Conservation (phyloP, 2,888 invertebrate species). For the Itoplectis maculator region DNA sequence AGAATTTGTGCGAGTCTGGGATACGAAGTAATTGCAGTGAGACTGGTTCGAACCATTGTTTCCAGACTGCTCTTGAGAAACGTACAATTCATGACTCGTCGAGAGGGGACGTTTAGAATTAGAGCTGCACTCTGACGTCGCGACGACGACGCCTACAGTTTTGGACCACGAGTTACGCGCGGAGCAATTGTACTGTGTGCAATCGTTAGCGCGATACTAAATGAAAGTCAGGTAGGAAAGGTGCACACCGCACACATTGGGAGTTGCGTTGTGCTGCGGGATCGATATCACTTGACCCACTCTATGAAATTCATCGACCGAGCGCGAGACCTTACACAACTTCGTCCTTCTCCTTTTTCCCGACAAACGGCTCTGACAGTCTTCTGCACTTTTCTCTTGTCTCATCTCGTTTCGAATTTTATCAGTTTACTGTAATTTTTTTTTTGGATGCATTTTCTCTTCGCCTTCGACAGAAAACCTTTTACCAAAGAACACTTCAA, state of each 20-base stretch:
- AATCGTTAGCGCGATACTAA: slow-evolving; percentile 3
- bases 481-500: too few species aligned
- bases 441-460: too few species aligned
- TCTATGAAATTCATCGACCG: slow-evolving; percentile 67
- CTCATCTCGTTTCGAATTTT: neutral
- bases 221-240: neutral
- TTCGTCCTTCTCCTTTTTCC: slow-evolving; percentile 57
- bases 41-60: slow-evolving; percentile 2
- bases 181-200: neutral
- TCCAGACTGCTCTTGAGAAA: neutral
- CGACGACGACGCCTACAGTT: too few species aligned
- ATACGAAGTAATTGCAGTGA: neutral
- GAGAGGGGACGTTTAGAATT: neutral
- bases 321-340: slow-evolving; percentile 34
- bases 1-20: neutral
- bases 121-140: slow-evolving; percentile 24
- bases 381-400: neutral
- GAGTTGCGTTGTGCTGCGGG: slow-evolving; percentile 49
- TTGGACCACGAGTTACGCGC: too few species aligned
- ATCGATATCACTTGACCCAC: slow-evolving; percentile 80
- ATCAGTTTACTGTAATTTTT: neutral
- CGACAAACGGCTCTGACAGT: neutral
- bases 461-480: too few species aligned
- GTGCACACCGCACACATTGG: slow-evolving; percentile 26
- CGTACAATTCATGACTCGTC: neutral